Base-by-base conservation (phyloP, 2,888 invertebrate species). In the Drepanosiphum platanoidis region DNA sequence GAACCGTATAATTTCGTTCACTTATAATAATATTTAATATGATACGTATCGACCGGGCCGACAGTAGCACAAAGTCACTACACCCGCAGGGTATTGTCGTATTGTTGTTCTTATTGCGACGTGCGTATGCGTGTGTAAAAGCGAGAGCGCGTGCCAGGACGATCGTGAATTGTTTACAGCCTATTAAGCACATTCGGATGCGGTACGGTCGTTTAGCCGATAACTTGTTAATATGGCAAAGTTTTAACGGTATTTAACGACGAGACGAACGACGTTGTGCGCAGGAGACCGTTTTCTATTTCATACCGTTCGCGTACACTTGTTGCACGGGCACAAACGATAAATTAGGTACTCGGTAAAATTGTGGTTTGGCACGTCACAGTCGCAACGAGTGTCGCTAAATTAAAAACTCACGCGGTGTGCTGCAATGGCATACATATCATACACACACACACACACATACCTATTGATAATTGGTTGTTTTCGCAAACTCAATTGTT, bases 11-110 rank as follows among this genome's bases (percentile, higher is more conserved):
- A 34, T 46, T 46, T 42, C 34, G 7, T 46, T 27, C 22, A 52
- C 34, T 32, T 5, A 15, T n/a, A 27, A 7, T 0, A 11, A 61
- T 27, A 13, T 27, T 11, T n/a, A n/a, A n/a, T 61, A 8, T 22
- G 58, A 4, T 32, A 30, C 66, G 66, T 61, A 39, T 70, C 18
- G 36, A 52, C 52, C 27, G 11, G 52, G 80, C 70, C 80, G 52
- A 70, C 80, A 80, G 80, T 80, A 70, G 27, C 70, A 70, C 80
- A 70, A 36, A 52, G 52, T 52, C n/a, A 52, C 3, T 52, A 52
- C 22, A 52, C 18, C 70, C 80, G n/a, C n/a, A 15, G 46, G 34
- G 52, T 68, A 79, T 42, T 79, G 39, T 78, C 42, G 64, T 64
- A 78, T 39, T 46, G 18, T 22, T 46, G 13, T 46, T 46, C 46